Evolutionary conservation across 30 jellyfish, hydroid and myxozoan genomes (phyloP), one percentile per base, ranked within the genome.

Genomic region (Aurelia sp.): DNA sequence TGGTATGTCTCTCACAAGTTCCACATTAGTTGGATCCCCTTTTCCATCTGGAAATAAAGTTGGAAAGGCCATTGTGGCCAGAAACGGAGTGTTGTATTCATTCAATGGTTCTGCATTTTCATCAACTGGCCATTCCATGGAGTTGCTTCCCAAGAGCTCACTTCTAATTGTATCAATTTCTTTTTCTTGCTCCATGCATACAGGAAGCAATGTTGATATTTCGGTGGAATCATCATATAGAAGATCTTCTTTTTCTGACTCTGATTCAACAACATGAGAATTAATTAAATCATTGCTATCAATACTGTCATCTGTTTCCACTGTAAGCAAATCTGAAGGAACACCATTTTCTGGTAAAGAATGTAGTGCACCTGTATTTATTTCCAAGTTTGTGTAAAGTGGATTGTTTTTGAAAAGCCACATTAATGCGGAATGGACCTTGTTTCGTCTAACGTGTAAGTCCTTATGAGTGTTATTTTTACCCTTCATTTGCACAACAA

Each of bases 1-100:
- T n/a, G n/a, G n/a, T n/a, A n/a, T n/a, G n/a, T n/a, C n/a, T n/a
- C n/a, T n/a, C n/a, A n/a, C n/a, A n/a, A n/a, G n/a, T n/a, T n/a
- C n/a, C n/a, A n/a, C n/a, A 67, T 30, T 72, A 17, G 83, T 72
- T 16, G 83, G 83, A 76, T 76, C 78, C 11, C 87, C 87, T 41
- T 76, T 76, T 81, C 81, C 24, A 57, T 57, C 67, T 57, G 24
- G 24, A 76, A 79, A 79, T 8, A 79, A 41, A 57, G 90, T 79
- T 22, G 90, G 90, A 79, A 79, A 79, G 4, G 90, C 87, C 90
- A 79, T 79, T 21, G 90, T 22, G 10, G 90, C 90, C 8, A 79
- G 47, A 18, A 4, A 63, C 16, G 22, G 82, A 11, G 90, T 79
- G 13, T 33, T 47, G 64, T 22, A 81, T 53, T 81, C 91, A 81